These are phyloP conservation scores for Lagenorhynchus albirostris DNA, from an alignment of 2,113 vertebrate genomes.

Conservation along the genomic window DNA sequence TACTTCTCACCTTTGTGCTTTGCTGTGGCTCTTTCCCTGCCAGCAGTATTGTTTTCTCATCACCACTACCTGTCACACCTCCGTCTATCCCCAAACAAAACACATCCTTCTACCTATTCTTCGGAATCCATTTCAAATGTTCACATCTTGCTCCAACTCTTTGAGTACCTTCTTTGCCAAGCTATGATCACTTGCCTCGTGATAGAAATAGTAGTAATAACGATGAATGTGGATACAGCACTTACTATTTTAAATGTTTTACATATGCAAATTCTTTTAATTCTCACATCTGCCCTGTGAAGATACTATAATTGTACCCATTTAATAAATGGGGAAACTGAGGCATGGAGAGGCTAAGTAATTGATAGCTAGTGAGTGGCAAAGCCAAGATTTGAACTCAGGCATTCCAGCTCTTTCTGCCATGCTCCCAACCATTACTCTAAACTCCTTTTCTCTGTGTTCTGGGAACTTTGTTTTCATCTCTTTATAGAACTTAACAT, in stretches of 20 bases:
- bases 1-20: not conserved
- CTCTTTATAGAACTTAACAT: not conserved
- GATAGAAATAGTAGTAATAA: not conserved
- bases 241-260: not conserved
- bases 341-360: not conserved
- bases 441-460: not conserved
- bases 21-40: not conserved
- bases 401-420: not conserved
- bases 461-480: not conserved
- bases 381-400: not conserved
- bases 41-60: not conserved
- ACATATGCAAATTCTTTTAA: not conserved
- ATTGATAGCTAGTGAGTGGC: not conserved
- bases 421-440: not conserved
- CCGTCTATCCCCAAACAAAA: not conserved
- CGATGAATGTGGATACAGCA: fast-evolving
- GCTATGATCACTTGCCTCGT: not conserved
- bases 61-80: not conserved
- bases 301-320: not conserved
- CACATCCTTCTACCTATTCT: not conserved
- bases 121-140: not conserved
- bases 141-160: not conserved
- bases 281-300: not conserved
- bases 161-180: not conserved
- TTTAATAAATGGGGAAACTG: not conserved